Evolutionary conservation across 2,888 invertebrate genomes (phyloP), one percentile per base, ranked within the genome.

Genomic region (Frankliniella intonsa): DNA sequence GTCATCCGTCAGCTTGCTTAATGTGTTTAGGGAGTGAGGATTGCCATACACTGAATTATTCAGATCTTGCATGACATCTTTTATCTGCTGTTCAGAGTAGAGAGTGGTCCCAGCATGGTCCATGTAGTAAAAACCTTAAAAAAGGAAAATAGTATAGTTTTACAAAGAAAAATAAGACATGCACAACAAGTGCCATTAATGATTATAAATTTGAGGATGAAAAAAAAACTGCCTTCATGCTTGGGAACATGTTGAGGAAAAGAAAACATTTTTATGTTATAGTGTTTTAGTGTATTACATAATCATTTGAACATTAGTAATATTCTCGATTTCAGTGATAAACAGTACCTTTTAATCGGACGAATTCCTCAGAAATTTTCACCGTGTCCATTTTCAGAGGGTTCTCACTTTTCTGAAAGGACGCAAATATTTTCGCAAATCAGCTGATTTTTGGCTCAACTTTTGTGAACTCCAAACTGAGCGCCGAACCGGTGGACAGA

Each of bases 71-170:
- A 90, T 89, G 19, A 93, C 89, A 69, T 90, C 88, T 83, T 91
- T 88, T 50, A 97, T 90, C 88, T 97, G 94, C 84, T 90, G 90
- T 87, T 93, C 91, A 9, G 95, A 92, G 87, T 96, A 97, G 81
- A 97, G 88, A 11, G 95, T 93, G 17, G 97, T 91, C 12, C 97
- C 97, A 69, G 95, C 94, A 91, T 97, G 95, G 88, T 98, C 98
- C 86, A 98, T 89, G 88, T 97, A 98, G 86, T 91, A 92, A 86
- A 91, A 91, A 83, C 90, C 94, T 94, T 88, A 83, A 87, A 88
- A 10, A 9, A 12, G 9, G 12, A 25, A 25, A 25, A 25, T 12
- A 9, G 10, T 25, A 3, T 7, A 80, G 5, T 80, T 19, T 27
- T 8, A 14, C 14, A n/a, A 17, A 17, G 7, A 17, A n/a, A 69